Evolutionary conservation across 92 coral and sea anemone species (phyloP).

Genomic region (Paragorgia papillata): DNA sequence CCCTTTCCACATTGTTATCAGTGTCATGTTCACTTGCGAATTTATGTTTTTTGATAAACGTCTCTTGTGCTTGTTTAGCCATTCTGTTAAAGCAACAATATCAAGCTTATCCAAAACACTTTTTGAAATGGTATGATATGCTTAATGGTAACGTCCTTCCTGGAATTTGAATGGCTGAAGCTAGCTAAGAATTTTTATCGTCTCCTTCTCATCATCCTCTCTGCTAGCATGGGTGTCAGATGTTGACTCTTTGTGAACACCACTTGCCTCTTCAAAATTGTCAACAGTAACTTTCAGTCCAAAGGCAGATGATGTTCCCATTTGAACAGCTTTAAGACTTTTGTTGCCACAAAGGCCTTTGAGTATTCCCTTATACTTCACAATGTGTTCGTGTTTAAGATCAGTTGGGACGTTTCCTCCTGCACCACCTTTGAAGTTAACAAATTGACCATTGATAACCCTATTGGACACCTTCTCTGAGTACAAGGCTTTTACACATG

Average conservation of each 20-base stretch:
- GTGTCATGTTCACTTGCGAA: conserved; percentile 7
- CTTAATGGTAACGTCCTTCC: conserved; percentile 7
- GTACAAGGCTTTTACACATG: conserved; percentile 28
- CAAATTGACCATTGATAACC: conserved; percentile 35
- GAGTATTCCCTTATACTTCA: conserved; percentile 34
- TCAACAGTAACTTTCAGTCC: conserved; percentile 9
- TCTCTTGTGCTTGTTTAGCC: conserved; percentile 54
- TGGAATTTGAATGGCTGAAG: conserved; percentile 14
- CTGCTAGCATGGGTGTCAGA: conserved; percentile 52
- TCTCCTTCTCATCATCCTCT: conserved; percentile 52
- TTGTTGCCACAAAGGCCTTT: conserved; percentile 42
- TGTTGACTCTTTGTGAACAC: conserved; percentile 50
- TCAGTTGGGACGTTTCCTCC: conserved; percentile 42
- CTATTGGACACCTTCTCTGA: conserved; percentile 34
- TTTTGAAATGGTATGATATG: conserved; percentile 51
- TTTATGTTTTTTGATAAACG: background rate
- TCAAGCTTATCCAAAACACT: conserved; percentile 58
- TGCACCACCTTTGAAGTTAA: conserved; percentile 34
- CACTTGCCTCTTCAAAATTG: conserved; percentile 24
- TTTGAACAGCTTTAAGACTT: conserved; percentile 33
- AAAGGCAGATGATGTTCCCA: conserved; percentile 31
- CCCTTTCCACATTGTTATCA: conserved; percentile 20
- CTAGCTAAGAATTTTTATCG: conserved; percentile 17
- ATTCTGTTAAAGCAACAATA: conserved; percentile 33
- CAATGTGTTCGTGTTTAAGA: conserved; percentile 46